phyloP scores from a whole-genome alignment of 2,113 vertebrate genomes.

The Actinemys pallida region DNA sequence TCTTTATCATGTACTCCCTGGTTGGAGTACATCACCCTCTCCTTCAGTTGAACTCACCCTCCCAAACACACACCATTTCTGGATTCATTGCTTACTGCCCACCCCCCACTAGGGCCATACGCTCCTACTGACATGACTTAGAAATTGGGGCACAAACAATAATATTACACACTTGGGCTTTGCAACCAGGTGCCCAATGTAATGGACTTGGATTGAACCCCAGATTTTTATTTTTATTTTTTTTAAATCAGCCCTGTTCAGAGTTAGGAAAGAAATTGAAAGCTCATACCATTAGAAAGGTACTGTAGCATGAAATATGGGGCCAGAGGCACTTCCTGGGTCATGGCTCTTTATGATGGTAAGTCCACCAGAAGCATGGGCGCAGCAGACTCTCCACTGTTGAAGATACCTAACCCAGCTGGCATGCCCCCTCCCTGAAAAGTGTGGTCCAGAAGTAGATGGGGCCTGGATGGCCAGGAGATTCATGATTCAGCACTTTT shows the following conservation, averaged over 20 bases:
- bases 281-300: not conserved
- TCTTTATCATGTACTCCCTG: not conserved
- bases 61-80: not conserved
- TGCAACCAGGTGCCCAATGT: not conserved
- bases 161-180: not conserved
- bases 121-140: not conserved
- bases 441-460: slow-evolving; percentile 26
- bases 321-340: not conserved
- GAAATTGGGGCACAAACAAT: not conserved
- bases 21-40: not conserved
- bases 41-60: not conserved
- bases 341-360: not conserved
- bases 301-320: not conserved
- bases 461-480: slow-evolving; percentile 41
- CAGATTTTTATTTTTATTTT: not conserved
- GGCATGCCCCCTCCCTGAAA: not conserved
- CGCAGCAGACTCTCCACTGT: fast-evolving
- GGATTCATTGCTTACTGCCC: not conserved
- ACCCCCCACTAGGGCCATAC: fast-evolving
- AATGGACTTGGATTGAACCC: not conserved
- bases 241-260: not conserved
- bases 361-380: not conserved
- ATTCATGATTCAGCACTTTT: slow-evolving; percentile 44
- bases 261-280: not conserved
- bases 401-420: not conserved